A percentile compares a stretch with the other conserved stretches of the same genome.
phyloP scores from a whole-genome alignment of 1,140 invertebrate species.

The Anastatus disparis region DNA sequence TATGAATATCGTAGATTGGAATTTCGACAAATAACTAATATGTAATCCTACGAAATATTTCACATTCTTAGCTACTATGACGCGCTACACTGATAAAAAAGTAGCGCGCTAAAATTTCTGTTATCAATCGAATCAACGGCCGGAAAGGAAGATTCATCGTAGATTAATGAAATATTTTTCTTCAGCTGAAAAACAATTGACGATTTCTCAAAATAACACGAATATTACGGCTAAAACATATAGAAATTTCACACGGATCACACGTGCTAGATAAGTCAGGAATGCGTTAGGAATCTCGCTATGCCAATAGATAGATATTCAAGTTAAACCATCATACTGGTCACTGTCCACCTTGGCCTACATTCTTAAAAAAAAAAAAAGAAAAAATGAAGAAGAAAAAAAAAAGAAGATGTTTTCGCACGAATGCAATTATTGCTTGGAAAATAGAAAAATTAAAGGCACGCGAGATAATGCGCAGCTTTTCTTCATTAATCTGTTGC shows the following conservation, averaged over 20 bases:
- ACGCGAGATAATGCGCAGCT: no score
- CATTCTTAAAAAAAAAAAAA: not conserved
- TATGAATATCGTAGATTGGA: no score
- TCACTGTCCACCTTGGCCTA: not conserved
- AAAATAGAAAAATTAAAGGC: no score
- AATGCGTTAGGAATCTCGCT: conserved; percentile 9
- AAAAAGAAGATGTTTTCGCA: no score
- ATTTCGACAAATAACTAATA: no score
- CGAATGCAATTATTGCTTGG: not conserved
- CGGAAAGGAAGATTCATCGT: no score
- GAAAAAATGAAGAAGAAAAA: not conserved
- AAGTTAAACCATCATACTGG: not conserved
- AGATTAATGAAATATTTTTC: not conserved
- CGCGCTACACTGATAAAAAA: no score
- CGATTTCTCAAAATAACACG: not conserved
- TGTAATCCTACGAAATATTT: no score
- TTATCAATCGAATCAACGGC: no score
- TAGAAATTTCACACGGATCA: conserved; percentile 12
- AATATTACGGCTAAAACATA: not conserved
- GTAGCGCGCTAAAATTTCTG: no score
- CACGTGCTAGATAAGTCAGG: conserved; percentile 6
- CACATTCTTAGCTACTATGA: no score
- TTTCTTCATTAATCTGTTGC: no score
- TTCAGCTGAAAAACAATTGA: not conserved
- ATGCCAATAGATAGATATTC: not conserved